These are phyloP conservation scores for Aphis craccivora DNA, from an alignment of 1,140 invertebrate species.

Conservation along the genomic window DNA sequence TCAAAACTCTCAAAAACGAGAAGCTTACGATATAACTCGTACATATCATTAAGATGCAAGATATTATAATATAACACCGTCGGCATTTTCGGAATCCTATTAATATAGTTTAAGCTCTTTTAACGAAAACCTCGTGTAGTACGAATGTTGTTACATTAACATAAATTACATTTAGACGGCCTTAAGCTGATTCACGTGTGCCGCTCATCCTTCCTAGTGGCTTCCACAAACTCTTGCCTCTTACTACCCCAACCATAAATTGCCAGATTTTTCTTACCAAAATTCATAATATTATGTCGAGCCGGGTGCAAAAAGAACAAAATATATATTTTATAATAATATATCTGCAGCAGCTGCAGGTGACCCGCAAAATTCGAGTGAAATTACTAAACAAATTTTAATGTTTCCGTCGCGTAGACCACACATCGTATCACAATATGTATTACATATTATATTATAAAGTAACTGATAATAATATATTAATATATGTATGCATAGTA, in stretches of 20 bases:
- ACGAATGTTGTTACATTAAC: conserved; percentile 31
- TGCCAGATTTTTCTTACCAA: neutral
- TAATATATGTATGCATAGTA: neutral
- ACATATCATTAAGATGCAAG: neutral
- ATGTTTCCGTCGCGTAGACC: neutral
- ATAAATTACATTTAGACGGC: conserved; percentile 35
- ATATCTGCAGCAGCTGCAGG: neutral
- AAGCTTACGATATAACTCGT: neutral
- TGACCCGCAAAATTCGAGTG: neutral
- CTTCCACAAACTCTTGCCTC: neutral
- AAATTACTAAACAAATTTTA: neutral
- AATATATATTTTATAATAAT: neutral
- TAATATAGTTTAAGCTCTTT: conserved; percentile 52
- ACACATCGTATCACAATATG: neutral
- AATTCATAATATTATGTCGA: neutral
- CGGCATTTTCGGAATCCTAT: neutral
- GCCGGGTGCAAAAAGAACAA: neutral
- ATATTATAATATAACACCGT: neutral
- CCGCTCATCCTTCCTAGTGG: too few species aligned
- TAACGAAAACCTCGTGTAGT: conserved; percentile 32
- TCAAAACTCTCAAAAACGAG: neutral
- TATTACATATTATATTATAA: neutral
- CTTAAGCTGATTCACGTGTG: neutral
- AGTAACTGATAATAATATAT: neutral
- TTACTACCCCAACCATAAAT: neutral